Conservation (phyloP, 2,113 vertebrate genomes). For the Phalacrocorax pelagicus region DNA sequence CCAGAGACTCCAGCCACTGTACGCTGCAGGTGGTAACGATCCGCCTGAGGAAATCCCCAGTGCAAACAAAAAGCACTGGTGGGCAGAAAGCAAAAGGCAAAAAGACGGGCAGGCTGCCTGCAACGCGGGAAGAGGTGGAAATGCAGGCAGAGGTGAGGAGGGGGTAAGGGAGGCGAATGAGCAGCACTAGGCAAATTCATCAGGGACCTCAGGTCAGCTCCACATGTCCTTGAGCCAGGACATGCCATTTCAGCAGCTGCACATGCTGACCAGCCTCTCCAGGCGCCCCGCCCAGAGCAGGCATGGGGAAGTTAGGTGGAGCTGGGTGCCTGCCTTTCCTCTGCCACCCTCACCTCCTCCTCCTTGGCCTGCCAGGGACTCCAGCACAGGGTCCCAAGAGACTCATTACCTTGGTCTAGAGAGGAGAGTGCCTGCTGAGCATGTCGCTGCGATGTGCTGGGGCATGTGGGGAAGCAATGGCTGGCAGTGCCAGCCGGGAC, state of each 20-base stretch:
- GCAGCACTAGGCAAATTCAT: neutral
- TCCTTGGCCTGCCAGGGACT: neutral
- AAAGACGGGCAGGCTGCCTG: neutral
- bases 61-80: neutral
- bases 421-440: neutral
- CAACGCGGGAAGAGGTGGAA: neutral
- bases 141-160: neutral
- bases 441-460: accelerated
- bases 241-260: accelerated
- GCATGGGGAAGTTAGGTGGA: accelerated
- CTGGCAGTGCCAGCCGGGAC: neutral
- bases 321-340: neutral
- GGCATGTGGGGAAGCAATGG: accelerated
- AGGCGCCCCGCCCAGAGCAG: neutral
- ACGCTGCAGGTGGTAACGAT: accelerated
- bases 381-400: neutral
- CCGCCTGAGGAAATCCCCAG: slow-evolving; percentile 6
- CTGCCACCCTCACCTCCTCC: neutral
- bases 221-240: neutral
- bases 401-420: neutral
- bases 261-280: neutral
- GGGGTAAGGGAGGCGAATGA: neutral
- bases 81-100: neutral
- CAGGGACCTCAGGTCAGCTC: neutral
- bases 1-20: neutral